Base-by-base conservation (phyloP, 2,113 vertebrate species). In the Rostratula benghalensis region DNA sequence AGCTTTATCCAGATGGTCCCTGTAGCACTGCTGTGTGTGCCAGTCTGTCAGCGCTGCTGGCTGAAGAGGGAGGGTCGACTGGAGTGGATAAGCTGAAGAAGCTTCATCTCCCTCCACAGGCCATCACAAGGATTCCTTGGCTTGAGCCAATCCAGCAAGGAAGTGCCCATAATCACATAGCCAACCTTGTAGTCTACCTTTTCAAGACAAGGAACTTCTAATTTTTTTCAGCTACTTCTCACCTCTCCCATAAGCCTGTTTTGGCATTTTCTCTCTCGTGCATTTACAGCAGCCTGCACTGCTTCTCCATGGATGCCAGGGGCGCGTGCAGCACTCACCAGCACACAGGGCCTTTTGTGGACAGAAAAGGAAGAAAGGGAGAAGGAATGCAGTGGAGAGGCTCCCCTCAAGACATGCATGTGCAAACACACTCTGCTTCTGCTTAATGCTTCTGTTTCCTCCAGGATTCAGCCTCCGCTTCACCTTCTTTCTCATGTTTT, bases 81-180 rank as follows among this genome's bases (percentile, higher is more conserved):
- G 12, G n/a, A 24, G 23, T 5, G 20, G 21, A 11, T 53, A 18
- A 64, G 30, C 33, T 67, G 64, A 25, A 89, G 39, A 20, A 77
- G 35, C 28, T 87, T 24, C n/a, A 23, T 57, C 12, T 39, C 46
- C 3, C 20, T 65, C 28, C 21, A 1, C 0, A 11, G 31, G 28
- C 31, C 3, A 0, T 11, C 28, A 21, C 41, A 39, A 68, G 33
- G 20, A 20, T 43, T 37, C 48, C 60, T 71, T n/a, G 76, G 50
- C 54, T 50, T 46, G n/a, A 56, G 41, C n/a, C 4, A 1, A 33
- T 35, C 17, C 51, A 78, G 25, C 53, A 51, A 5, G 45, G 18
- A 37, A 41, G n/a, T 10, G 9, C 53, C 57, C 0, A 0, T 45
- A 5, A 4, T 28, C 48, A 11, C 13, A 3, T 6, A 8, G 28